Conservation (phyloP, 2,797 vertebrate genomes). For the Thripadectes ignobilis region DNA sequence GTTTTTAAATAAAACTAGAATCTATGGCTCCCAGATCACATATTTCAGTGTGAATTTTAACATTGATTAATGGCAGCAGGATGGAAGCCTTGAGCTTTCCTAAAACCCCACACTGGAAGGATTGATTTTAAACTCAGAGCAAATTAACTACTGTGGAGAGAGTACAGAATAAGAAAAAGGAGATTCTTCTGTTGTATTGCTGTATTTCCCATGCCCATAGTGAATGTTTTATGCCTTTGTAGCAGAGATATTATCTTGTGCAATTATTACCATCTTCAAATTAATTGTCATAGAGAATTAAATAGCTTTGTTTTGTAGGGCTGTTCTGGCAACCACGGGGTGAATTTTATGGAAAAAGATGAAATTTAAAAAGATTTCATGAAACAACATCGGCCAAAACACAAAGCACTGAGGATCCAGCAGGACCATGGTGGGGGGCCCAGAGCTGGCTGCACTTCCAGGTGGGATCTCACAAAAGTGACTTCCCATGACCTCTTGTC, state of each 20-base stretch:
- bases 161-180: background rate
- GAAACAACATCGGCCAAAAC: background rate
- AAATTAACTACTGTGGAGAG: background rate
- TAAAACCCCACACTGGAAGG: background rate
- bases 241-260: background rate
- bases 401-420: background rate
- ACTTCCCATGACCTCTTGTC: background rate
- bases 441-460: background rate
- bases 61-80: background rate
- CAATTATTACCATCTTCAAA: background rate
- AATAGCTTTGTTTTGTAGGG: background rate
- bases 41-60: background rate
- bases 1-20: background rate
- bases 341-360: background rate
- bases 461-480: accelerated
- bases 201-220: background rate
- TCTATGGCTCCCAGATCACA: background rate
- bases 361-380: background rate
- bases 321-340: background rate
- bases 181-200: background rate
- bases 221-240: background rate
- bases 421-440: background rate
- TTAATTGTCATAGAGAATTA: background rate
- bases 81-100: background rate
- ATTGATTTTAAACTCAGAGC: slow-evolving; percentile 14